Percentiles rank a stretch among this genome's conserved stretches.
phyloP scores from a whole-genome alignment of 2,113 vertebrate species.

The Trematocara nigrifrons region DNA sequence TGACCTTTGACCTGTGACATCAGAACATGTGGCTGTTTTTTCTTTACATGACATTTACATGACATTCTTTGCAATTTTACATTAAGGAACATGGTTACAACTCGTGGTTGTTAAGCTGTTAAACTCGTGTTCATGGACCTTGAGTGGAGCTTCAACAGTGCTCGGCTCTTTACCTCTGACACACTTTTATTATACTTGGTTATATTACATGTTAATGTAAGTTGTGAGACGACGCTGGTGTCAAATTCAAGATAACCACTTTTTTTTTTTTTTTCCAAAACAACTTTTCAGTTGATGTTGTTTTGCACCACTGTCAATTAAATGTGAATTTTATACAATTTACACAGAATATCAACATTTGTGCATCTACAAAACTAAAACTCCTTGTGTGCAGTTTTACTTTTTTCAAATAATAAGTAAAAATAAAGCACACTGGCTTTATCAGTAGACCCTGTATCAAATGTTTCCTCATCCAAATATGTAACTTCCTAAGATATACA shows the following conservation, averaged over 20 bases:
- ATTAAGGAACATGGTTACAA: fast-evolving
- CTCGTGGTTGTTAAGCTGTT: not conserved
- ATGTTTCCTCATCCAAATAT: not conserved
- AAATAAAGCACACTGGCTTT: not conserved
- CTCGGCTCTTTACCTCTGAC: not conserved
- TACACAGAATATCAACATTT: not conserved
- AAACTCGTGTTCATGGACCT: not conserved
- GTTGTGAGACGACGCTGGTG: not conserved
- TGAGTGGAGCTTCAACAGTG: not conserved
- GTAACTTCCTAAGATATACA: not conserved
- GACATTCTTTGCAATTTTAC: not conserved
- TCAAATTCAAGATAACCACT: not conserved
- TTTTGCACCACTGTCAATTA: not conserved
- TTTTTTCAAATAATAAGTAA: not conserved
- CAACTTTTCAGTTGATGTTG: not conserved
- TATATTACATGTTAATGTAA: not conserved
- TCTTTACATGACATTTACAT: not conserved
- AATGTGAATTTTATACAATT: not conserved
- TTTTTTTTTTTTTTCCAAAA: not conserved
- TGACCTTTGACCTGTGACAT: not conserved
- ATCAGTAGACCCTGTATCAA: not conserved
- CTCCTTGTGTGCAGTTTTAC: not conserved
- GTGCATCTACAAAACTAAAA: not conserved
- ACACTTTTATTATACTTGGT: not conserved
- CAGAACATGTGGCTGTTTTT: not conserved